Evolutionary conservation across 1,140 invertebrate genomes (phyloP), one percentile per base, ranked within the genome.

Genomic region (Drosophila ohnishii): DNA sequence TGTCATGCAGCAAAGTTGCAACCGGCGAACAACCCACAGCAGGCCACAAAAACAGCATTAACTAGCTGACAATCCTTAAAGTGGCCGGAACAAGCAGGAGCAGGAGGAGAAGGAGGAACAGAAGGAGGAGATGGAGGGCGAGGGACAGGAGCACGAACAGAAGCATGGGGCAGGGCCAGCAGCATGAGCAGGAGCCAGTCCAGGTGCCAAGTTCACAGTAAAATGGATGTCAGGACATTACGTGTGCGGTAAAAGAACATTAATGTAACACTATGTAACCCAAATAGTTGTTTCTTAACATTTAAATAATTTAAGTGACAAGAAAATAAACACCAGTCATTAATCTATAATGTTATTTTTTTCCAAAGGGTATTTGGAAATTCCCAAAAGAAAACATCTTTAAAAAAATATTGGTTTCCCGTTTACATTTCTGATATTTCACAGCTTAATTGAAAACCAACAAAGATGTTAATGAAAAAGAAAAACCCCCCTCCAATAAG

Each of bases 1-100:
- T 80, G 72, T 44, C 66, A 44, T 77, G 65, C 73, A 82, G 75
- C 74, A 73, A 81, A 78, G 48, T 80, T 76, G 66, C 57, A 78
- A 45, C 67, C 69, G 39, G 59, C 59, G 48, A 75, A 64, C 57
- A 58, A 44, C 51, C 75, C 62, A 61, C 75, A 78, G 66, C 72
- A 58, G 62, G 50, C 65, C 60, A 59, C 50, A 61, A 64, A 56
- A 25, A 62, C 47, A 76, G 74, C 63, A 69, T 66, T 82, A 82
- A 60, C 80, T 67, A 67, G 67, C 78, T 69, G 73, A 73, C 73
- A 81, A 67, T 66, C 66, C 45, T 84, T 60, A 65, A 71, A 70
- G 51, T 57, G 64, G 40, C n/a, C 22, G 40, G 39, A 48, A 34
- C 48, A 39, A 19, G 48, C 14, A 35, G 40, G 32, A 53, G 28